Conservation (phyloP, 2,888 invertebrate species). For the Eupithecia subumbrata region DNA sequence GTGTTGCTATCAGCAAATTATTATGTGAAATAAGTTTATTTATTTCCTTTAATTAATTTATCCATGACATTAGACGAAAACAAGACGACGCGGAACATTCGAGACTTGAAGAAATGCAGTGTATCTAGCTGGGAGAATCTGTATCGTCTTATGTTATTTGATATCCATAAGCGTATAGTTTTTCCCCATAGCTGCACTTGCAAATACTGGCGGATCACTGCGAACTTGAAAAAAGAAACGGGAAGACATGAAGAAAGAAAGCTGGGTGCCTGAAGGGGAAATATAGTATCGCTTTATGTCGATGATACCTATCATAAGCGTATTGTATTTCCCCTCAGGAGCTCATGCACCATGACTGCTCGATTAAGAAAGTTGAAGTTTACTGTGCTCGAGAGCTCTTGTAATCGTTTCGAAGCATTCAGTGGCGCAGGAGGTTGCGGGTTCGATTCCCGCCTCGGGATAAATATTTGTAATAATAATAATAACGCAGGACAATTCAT, state of each 20-base stretch:
- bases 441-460: no score
- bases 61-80: background rate
- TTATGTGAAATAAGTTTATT: no score
- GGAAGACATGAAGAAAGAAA: background rate
- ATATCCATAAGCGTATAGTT: conserved; percentile 4
- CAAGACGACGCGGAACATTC: background rate
- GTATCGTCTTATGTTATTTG: background rate
- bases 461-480: no score
- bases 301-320: conserved; percentile 8
- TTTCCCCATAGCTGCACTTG: conserved; percentile 6
- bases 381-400: background rate
- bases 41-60: no score
- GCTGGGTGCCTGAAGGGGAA: background rate
- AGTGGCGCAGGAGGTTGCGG: no score
- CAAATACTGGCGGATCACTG: background rate
- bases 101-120: background rate
- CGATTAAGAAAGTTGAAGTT: no score
- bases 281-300: conserved; percentile 5
- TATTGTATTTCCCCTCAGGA: conserved; percentile 2
- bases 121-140: background rate
- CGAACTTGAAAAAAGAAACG: no score
- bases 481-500: no score
- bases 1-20: no score
- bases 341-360: background rate
- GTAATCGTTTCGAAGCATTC: no score